phyloP scores from a whole-genome alignment of 2,113 vertebrate species.

The Eudyptes chrysolophus region DNA sequence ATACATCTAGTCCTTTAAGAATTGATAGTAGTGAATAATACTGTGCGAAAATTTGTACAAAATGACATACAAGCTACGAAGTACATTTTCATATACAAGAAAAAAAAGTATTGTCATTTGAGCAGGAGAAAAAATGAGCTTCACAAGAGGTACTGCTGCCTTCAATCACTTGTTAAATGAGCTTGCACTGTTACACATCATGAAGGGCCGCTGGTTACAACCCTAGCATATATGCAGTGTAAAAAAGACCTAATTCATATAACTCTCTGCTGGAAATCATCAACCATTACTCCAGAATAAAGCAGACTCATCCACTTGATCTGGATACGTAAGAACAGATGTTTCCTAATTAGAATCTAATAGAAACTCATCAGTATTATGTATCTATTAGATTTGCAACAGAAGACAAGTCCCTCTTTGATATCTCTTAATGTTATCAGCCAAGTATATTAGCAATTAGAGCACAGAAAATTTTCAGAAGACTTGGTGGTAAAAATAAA shows the following conservation, averaged over 20 bases:
- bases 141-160: background rate
- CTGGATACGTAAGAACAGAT: background rate
- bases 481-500: background rate
- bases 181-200: background rate
- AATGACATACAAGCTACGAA: background rate
- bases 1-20: background rate
- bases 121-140: background rate
- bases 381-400: background rate
- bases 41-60: background rate
- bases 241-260: background rate
- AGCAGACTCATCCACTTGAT: background rate
- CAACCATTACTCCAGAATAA: background rate
- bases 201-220: background rate
- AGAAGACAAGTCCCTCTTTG: background rate
- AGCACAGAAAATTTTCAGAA: background rate
- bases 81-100: background rate
- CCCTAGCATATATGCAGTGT: background rate
- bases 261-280: background rate
- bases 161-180: background rate
- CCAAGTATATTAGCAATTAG: background rate
- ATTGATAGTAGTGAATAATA: background rate
- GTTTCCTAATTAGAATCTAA: slow-evolving; percentile 15
- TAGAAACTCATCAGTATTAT: background rate
- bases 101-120: background rate
- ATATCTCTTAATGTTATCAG: background rate